Conservation (phyloP, 2,888 invertebrate genomes). For the Eupithecia vulgata region DNA sequence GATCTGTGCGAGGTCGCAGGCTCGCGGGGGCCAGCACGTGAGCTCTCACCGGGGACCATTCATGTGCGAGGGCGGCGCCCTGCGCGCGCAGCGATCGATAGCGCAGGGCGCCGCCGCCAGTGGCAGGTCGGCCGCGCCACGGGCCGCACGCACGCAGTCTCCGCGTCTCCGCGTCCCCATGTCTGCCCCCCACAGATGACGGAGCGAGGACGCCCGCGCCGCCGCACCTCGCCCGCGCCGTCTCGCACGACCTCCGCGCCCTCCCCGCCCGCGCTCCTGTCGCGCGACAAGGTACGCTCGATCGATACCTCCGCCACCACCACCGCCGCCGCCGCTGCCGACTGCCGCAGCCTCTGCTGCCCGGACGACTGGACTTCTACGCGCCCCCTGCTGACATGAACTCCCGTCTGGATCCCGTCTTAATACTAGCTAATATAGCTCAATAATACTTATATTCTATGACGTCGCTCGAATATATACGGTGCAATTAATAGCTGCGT, state of each 20-base stretch:
- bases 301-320: constrained; percentile 70
- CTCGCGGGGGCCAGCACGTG: constrained; percentile 71
- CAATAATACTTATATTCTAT: not conserved
- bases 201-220: constrained; percentile 73
- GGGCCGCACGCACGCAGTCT: constrained; percentile 64
- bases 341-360: constrained; percentile 58
- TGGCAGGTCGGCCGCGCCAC: constrained; percentile 76
- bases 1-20: constrained; percentile 51
- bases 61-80: constrained; percentile 73
- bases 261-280: constrained; percentile 48
- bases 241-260: constrained; percentile 56
- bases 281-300: constrained; percentile 72
- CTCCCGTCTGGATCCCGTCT: not conserved
- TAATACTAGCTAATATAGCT: no score
- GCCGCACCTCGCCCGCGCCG: constrained; percentile 51
- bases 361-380: constrained; percentile 18
- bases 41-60: constrained; percentile 78
- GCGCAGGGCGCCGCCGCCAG: constrained; percentile 66
- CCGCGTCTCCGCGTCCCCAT: constrained; percentile 62
- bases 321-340: constrained; percentile 57
- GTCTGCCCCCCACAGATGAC: constrained; percentile 82
- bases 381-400: constrained; percentile 9
- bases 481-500: not conserved
- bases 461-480: not conserved
- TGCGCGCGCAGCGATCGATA: constrained; percentile 78